Evolutionary conservation across 2,888 invertebrate genomes (phyloP), one percentile per base, ranked within the genome.

Genomic region (Leptarthrus brevirostris): DNA sequence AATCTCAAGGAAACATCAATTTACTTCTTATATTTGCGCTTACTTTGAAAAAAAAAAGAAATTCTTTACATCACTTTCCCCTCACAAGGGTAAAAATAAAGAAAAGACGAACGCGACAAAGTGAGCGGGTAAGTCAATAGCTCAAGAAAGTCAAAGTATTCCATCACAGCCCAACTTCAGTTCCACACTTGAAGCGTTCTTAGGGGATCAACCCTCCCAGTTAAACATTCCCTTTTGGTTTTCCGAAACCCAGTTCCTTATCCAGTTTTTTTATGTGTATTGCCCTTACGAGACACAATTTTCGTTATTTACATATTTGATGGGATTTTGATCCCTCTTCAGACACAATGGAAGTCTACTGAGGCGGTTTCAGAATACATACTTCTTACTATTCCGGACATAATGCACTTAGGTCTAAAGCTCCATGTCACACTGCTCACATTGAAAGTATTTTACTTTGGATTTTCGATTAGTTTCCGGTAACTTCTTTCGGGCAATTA

Each of bases 271-370:
- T 66, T 66, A 66, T 66, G 66, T 44, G 66, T 47, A 66, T 66
- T 66, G 47, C 66, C 44, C 47, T 66, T 66, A 66, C 66, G 66
- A 47, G 47, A 49, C 66, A 66, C 66, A 66, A 66, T 66, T 66
- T 66, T 66, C 66, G 66, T 66, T 66, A 66, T 66, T 66, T 66
- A 66, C 66, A 66, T 66, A 66, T 49, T 66, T 66, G 66, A 66
- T 66, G 66, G 66, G 66, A 66, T 66, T 66, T 66, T 66, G 66
- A 66, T 66, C 66, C 66, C 66, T 66, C 66, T 66, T 66, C 66
- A 66, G 49, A 47, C 66, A 66, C 66, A 66, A 66, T 66, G 47
- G 47, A 61, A n/a, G 66, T 66, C 66, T 47, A 26, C 44, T 14
- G 61, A 36, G 47, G 30, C 30, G 8, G 30, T 30, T 8, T 30